These are phyloP conservation scores for Salmo trutta DNA, from an alignment of 2,797 vertebrate species.

Conservation along the genomic window DNA sequence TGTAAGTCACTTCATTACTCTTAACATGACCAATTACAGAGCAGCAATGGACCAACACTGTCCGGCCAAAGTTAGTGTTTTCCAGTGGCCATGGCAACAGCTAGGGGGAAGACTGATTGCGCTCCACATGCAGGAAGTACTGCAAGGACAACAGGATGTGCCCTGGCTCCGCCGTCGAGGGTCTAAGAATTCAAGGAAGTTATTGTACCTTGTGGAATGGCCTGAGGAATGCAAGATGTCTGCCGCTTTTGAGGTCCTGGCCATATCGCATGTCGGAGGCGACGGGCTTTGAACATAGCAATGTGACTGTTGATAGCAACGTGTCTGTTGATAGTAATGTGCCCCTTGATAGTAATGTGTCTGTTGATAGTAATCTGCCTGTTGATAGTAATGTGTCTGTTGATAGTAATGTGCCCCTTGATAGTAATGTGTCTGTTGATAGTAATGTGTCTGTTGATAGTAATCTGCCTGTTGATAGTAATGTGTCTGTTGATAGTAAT, in stretches of 20 bases:
- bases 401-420: slow-evolving; percentile 68
- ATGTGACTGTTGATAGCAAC: slow-evolving; percentile 68
- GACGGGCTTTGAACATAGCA: slow-evolving; percentile 83
- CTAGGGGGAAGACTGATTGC: slow-evolving; percentile 74
- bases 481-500: too few relatives aligned
- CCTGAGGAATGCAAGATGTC: slow-evolving; percentile 90
- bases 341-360: slow-evolving; percentile 66
- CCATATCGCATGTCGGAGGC: slow-evolving; percentile 72
- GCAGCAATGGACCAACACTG: slow-evolving; percentile 11
- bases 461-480: slow-evolving; percentile 28
- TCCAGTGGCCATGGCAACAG: slow-evolving; percentile 83
- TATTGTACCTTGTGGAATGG: slow-evolving; percentile 98
- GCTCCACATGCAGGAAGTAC: slow-evolving; percentile 89
- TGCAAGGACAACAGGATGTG: slow-evolving; percentile 98
- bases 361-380: slow-evolving; percentile 69
- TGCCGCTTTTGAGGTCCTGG: slow-evolving; percentile 78
- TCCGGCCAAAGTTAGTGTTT: slow-evolving; percentile 67
- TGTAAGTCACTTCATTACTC: background rate
- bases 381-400: slow-evolving; percentile 66
- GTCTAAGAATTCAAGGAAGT: slow-evolving; percentile 99
- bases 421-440: slow-evolving; percentile 70
- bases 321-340: slow-evolving; percentile 66
- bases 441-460: slow-evolving; percentile 70
- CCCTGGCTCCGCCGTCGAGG: slow-evolving; percentile 92
- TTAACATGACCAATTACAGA: background rate